Conservation (phyloP, 2,797 vertebrate genomes). For the Microctenopoma lineatum region DNA sequence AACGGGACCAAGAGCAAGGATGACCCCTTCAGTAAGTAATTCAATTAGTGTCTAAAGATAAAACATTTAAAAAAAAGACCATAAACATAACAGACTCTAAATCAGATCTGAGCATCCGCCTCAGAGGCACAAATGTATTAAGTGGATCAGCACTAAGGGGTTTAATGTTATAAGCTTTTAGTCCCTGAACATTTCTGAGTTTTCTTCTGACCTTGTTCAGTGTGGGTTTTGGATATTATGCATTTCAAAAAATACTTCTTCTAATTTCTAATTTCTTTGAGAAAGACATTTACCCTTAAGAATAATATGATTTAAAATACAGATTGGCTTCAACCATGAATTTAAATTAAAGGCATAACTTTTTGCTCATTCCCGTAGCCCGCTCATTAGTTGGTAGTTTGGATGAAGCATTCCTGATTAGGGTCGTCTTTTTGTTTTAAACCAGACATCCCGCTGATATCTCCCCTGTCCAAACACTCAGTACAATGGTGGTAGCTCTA, state of each 20-base stretch:
- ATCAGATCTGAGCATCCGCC: neutral
- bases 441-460: slow-evolving; percentile 78
- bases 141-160: neutral
- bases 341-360: neutral
- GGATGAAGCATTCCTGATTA: slow-evolving; percentile 53
- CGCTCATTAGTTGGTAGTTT: slow-evolving; percentile 9
- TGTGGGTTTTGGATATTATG: neutral
- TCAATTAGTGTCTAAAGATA: neutral
- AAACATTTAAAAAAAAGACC: slow-evolving; percentile 10
- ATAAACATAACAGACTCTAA: neutral
- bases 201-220: neutral
- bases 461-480: slow-evolving; percentile 81
- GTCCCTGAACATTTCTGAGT: neutral
- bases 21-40: slow-evolving; percentile 91
- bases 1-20: slow-evolving; percentile 95
- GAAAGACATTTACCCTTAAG: neutral
- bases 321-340: neutral
- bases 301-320: neutral
- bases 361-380: neutral
- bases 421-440: slow-evolving; percentile 71
- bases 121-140: too few species aligned
- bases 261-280: slow-evolving; percentile 14
- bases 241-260: slow-evolving; percentile 1
- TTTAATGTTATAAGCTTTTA: neutral
- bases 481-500: slow-evolving; percentile 77